Evolutionary conservation across 2,113 vertebrate genomes (phyloP).

Genomic region (Chloroceryle aenea): DNA sequence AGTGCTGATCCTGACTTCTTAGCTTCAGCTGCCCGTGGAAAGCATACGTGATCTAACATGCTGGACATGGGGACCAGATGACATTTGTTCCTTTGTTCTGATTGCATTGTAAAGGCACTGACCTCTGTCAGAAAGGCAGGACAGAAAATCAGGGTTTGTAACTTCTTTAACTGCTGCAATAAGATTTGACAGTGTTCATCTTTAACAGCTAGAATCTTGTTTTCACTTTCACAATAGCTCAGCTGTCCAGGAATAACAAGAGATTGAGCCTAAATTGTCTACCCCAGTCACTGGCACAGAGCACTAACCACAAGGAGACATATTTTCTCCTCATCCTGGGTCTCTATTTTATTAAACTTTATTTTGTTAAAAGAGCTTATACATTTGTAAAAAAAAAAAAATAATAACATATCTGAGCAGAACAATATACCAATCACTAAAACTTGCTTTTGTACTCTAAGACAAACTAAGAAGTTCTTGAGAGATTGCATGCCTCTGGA

Average conservation of each 20-base stretch:
- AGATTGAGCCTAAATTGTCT: background rate
- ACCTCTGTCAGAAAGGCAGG: background rate
- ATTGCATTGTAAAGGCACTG: background rate
- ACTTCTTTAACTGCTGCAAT: background rate
- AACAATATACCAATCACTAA: background rate
- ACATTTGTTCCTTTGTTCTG: background rate
- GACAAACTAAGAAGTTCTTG: background rate
- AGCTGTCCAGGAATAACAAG: accelerated
- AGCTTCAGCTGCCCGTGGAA: accelerated
- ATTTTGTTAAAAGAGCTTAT: background rate
- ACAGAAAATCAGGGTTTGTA: background rate
- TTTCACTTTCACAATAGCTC: background rate
- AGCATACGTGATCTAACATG: accelerated
- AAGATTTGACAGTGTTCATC: background rate
- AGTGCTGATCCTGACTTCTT: background rate
- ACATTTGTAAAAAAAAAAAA: background rate
- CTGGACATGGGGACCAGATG: accelerated
- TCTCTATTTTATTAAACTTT: background rate
- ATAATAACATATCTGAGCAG: background rate
- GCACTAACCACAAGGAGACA: background rate
- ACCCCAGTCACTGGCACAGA: background rate
- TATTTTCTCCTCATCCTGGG: background rate
- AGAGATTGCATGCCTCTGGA: background rate
- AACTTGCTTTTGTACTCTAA: background rate
- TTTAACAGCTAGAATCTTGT: background rate